Evolutionary conservation across 1,140 invertebrate species (phyloP).

Genomic region (Archegozetes longisetosus): DNA sequence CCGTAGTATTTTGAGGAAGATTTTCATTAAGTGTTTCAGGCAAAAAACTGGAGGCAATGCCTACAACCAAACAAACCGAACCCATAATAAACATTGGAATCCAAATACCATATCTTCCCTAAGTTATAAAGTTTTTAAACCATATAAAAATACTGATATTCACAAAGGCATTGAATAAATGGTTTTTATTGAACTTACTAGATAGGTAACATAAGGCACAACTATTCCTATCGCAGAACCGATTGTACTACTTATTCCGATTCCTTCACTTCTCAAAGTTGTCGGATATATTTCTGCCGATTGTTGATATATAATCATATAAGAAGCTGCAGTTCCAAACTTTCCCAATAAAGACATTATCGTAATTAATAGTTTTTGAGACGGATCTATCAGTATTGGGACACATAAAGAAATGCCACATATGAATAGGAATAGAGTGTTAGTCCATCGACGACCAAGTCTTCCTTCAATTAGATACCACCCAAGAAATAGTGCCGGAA

Average conservation of each 20-base stretch:
- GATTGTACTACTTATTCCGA: constrained; percentile 21
- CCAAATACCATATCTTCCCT: constrained; percentile 23
- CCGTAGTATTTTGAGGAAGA: constrained; percentile 24
- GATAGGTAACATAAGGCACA: constrained; percentile 38
- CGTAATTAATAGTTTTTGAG: background rate
- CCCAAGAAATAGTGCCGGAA: constrained; percentile 21
- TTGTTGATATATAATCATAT: constrained; percentile 22
- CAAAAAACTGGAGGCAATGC: constrained; percentile 23
- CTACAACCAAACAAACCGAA: constrained; percentile 22
- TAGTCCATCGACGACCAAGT: constrained; percentile 26
- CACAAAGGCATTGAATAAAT: background rate
- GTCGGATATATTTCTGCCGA: constrained; percentile 24
- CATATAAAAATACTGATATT: background rate
- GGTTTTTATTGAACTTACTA: constrained; percentile 29
- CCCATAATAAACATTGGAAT: constrained; percentile 27
- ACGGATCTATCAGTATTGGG: constrained; percentile 22
- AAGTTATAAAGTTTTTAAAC: no score
- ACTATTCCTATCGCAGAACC: constrained; percentile 35
- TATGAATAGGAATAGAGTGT: constrained; percentile 23
- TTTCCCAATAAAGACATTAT: constrained; percentile 18
- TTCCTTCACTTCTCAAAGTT: constrained; percentile 23
- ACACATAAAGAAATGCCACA: constrained; percentile 26
- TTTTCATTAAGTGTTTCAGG: constrained; percentile 25
- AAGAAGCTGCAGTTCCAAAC: constrained; percentile 18
- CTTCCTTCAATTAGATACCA: constrained; percentile 22